Percentiles rank a stretch among this genome's conserved stretches.
Conservation (phyloP, 2,797 vertebrate species). For the Pseudotriccus pelzelni region DNA sequence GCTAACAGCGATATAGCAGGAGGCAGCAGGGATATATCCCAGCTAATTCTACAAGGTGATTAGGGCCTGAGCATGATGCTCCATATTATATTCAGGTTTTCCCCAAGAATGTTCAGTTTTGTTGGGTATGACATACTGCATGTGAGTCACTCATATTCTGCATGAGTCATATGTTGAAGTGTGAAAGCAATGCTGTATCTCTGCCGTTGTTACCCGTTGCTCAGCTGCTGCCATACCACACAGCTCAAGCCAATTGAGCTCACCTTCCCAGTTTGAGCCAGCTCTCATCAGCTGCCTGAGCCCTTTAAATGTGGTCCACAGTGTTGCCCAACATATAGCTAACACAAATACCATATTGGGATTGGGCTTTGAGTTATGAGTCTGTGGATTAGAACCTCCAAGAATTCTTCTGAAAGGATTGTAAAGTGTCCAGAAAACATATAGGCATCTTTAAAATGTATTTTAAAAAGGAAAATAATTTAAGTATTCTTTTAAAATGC, state of each 20-base stretch:
- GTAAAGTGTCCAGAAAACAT: background rate
- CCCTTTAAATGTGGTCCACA: background rate
- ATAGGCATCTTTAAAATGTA: background rate
- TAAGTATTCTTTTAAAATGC: background rate
- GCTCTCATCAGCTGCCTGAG: slow-evolving; percentile 8
- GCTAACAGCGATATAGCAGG: background rate
- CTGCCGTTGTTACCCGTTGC: slow-evolving; percentile 53
- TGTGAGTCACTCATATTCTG: slow-evolving; percentile 57
- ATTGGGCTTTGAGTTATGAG: background rate
- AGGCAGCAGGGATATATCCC: background rate
- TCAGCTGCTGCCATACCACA: slow-evolving; percentile 53
- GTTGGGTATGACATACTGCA: slow-evolving; percentile 45
- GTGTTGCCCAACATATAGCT: background rate
- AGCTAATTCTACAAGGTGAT: slow-evolving; percentile 3
- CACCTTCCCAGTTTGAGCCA: slow-evolving; percentile 45
- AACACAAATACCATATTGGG: background rate
- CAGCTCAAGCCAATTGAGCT: slow-evolving; percentile 36
- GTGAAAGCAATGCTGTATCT: slow-evolving; percentile 60
- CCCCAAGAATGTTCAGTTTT: background rate
- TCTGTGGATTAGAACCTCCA: background rate
- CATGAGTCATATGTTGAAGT: slow-evolving; percentile 65
- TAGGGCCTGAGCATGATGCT: background rate
- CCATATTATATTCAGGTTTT: slow-evolving; percentile 10
- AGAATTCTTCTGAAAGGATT: background rate
- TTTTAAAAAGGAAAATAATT: background rate